phyloP scores from a whole-genome alignment of 2,797 vertebrate species.

The Meriones psammophilus region DNA sequence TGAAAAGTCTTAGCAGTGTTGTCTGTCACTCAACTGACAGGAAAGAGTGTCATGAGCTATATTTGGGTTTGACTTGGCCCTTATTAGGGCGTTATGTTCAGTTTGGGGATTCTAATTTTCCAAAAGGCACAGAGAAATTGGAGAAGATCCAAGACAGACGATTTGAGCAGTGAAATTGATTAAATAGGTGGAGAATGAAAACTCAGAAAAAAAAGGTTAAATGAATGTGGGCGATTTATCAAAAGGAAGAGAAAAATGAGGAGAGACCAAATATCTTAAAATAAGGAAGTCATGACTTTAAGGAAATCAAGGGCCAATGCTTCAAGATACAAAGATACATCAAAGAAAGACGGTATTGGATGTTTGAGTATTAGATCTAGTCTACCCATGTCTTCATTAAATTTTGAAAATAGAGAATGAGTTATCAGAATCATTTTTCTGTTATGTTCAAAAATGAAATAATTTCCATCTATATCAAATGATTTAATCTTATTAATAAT shows the following conservation, averaged over 20 bases:
- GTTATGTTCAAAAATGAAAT: neutral
- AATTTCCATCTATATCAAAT: neutral
- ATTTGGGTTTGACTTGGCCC: slow-evolving; percentile 71
- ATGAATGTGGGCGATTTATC: slow-evolving; percentile 71
- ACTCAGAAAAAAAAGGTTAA: slow-evolving; percentile 72
- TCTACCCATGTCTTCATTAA: slow-evolving; percentile 47
- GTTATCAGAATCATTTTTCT: slow-evolving; percentile 32
- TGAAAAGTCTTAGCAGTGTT: slow-evolving; percentile 51
- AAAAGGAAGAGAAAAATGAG: slow-evolving; percentile 69
- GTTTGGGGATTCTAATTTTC: slow-evolving; percentile 76
- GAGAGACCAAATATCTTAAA: slow-evolving; percentile 22
- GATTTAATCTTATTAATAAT: slow-evolving; percentile 53
- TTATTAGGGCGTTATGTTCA: slow-evolving; percentile 70
- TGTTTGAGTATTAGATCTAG: neutral
- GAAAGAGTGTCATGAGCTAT: slow-evolving; percentile 69
- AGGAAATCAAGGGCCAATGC: slow-evolving; percentile 32
- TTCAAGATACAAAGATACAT: neutral
- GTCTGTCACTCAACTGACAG: slow-evolving; percentile 77
- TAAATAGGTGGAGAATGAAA: slow-evolving; percentile 65
- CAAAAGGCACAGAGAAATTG: slow-evolving; percentile 76
- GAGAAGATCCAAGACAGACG: slow-evolving; percentile 65
- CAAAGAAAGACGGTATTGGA: neutral
- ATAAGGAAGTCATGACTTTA: slow-evolving; percentile 49
- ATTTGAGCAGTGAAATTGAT: slow-evolving; percentile 64
- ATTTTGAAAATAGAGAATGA: slow-evolving; percentile 50